Percentiles rank a stretch among this genome's conserved stretches.
Conservation (phyloP, 1,140 invertebrate species). For the Leptinotarsa defecta region DNA sequence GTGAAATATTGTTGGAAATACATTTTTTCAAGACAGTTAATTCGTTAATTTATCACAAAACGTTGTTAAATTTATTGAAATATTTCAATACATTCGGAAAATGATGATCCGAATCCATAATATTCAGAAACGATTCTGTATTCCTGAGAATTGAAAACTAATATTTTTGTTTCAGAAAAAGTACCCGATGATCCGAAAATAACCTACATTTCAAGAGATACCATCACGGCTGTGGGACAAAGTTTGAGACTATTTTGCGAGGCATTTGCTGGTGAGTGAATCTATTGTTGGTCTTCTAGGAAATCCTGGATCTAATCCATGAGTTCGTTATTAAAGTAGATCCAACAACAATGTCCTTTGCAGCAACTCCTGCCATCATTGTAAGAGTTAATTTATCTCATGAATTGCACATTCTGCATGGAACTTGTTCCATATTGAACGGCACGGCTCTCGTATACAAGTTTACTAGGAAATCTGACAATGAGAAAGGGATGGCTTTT, state of each 20-base stretch:
- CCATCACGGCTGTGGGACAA: constrained; percentile 62
- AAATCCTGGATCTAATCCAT: too few species aligned
- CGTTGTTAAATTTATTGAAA: too few species aligned
- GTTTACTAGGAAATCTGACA: neutral
- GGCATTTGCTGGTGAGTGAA: constrained; percentile 70
- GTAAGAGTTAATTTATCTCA: neutral
- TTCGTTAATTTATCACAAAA: too few species aligned
- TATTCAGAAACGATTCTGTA: neutral
- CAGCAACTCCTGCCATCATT: too few species aligned
- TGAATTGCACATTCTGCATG: neutral
- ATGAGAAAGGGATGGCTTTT: neutral
- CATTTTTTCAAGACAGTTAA: too few species aligned
- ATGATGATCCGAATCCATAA: too few species aligned
- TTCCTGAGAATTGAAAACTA: neutral
- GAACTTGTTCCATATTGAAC: neutral
- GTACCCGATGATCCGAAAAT: constrained; percentile 61
- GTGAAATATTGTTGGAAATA: too few species aligned
- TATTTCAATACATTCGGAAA: too few species aligned
- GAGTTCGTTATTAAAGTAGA: too few species aligned
- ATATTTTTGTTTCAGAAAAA: constrained; percentile 58
- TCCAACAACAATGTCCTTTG: too few species aligned
- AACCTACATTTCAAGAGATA: constrained; percentile 62
- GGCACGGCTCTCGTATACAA: too few species aligned
- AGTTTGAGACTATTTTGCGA: constrained; percentile 72
- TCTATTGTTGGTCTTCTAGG: too few species aligned